Conservation (phyloP, 2,113 vertebrate genomes). For the Anarhynchus alexandrinus region DNA sequence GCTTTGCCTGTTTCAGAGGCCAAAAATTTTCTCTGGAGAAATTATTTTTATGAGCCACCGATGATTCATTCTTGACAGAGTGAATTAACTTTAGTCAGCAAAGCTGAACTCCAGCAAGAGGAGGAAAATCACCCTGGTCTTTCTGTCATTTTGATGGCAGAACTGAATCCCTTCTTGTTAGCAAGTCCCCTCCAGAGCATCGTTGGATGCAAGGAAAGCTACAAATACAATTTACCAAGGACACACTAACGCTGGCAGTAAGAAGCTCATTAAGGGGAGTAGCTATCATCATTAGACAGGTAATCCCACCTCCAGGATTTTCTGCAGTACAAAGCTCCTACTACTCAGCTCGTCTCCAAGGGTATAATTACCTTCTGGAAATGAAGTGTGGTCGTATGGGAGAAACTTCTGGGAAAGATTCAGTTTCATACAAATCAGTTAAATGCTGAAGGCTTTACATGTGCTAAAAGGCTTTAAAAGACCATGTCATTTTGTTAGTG, state of each 20-base stretch:
- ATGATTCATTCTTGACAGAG: conserved; percentile 8
- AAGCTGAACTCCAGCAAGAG: not conserved
- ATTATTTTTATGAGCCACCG: not conserved
- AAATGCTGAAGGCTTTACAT: not conserved
- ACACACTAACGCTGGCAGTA: not conserved
- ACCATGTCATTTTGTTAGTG: not conserved
- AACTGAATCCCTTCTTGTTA: not conserved
- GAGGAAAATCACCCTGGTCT: not conserved
- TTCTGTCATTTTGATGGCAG: not conserved
- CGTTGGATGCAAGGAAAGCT: not conserved
- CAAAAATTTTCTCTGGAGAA: not conserved
- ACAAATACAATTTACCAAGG: conserved; percentile 1
- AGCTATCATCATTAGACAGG: not conserved
- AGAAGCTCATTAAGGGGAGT: not conserved
- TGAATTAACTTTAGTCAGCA: conserved; percentile 22
- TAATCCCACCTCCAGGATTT: conserved; percentile 39
- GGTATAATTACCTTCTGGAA: conserved; percentile 32
- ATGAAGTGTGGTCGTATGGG: not conserved
- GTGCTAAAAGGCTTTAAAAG: conserved; percentile 23
- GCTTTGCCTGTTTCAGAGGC: not conserved
- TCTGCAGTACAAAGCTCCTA: not conserved
- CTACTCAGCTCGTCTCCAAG: not conserved
- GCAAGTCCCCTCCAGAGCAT: not conserved
- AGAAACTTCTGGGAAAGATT: conserved; percentile 15
- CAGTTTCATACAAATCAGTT: not conserved